Evolutionary conservation across 2,113 vertebrate genomes (phyloP).

Genomic region (Craseonycteris thonglongyai): DNA sequence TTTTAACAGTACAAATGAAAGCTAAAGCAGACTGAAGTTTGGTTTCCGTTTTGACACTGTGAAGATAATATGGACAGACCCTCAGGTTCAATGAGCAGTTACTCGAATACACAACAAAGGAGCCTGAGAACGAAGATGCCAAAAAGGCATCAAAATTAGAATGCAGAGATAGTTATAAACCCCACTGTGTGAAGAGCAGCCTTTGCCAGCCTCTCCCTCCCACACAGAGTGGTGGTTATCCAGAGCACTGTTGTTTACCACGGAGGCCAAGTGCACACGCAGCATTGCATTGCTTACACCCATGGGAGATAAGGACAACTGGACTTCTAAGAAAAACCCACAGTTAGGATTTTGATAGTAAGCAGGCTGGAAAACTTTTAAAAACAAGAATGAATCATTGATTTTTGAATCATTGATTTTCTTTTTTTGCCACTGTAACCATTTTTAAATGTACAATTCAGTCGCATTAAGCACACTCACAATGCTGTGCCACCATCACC

Average conservation of each 20-base stretch:
- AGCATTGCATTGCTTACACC: not conserved
- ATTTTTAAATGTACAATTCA: not conserved
- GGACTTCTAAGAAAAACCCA: not conserved
- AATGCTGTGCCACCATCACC: not conserved
- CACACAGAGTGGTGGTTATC: not conserved
- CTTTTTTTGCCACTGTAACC: not conserved
- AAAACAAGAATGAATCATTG: not conserved
- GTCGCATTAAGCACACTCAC: not conserved
- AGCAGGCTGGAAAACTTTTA: not conserved
- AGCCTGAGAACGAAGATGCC: not conserved
- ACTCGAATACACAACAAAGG: not conserved
- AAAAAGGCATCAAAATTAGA: not conserved
- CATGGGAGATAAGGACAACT: not conserved
- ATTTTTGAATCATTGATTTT: not conserved
- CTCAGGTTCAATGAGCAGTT: not conserved
- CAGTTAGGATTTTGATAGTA: not conserved
- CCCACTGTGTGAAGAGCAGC: not conserved
- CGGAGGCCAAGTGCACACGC: not conserved
- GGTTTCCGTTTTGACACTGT: not conserved
- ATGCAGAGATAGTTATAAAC: not conserved
- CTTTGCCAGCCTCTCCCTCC: not conserved
- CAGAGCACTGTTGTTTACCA: not conserved
- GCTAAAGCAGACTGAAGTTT: not conserved
- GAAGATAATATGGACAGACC: not conserved
- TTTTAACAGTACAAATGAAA: not conserved